These are phyloP conservation scores for Solea senegalensis DNA, from an alignment of 2,113 vertebrate species.

Conservation along the genomic window DNA sequence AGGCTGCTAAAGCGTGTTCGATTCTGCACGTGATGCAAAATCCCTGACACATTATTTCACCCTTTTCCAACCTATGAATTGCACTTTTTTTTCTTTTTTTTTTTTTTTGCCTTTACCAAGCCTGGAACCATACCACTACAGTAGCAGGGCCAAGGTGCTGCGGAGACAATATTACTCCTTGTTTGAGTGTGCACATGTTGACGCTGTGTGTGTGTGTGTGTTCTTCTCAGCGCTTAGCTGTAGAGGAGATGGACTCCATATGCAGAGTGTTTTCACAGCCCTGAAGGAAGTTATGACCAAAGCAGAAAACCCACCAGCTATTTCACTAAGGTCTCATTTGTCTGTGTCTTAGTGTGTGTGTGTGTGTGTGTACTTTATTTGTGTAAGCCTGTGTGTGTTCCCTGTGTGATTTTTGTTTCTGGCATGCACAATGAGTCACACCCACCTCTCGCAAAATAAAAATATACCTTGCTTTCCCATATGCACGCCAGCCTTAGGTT, in stretches of 20 bases:
- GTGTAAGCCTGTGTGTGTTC: conserved; percentile 63
- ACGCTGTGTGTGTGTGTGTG: conserved; percentile 51
- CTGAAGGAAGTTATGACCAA: conserved; percentile 76
- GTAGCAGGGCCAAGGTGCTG: conserved; percentile 29
- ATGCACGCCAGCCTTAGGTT: conserved; percentile 18
- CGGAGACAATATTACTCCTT: conserved; percentile 52
- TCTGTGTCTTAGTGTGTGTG: conserved; percentile 65
- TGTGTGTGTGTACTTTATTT: conserved; percentile 43
- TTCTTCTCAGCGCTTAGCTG: conserved; percentile 63
- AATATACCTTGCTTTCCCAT: conserved; percentile 52
- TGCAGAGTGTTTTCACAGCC: conserved; percentile 78
- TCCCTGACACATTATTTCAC: conserved; percentile 1
- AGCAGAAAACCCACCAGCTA: conserved; percentile 69
- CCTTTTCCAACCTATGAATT: conserved; percentile 2
- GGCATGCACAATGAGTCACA: conserved; percentile 51
- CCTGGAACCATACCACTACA: conserved; percentile 34
- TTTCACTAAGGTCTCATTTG: conserved; percentile 72
- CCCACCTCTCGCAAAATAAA: conserved; percentile 56
- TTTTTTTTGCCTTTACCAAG: not conserved
- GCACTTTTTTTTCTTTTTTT: no score
- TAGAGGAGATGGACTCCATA: conserved; percentile 80
- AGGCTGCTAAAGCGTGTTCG: not conserved
- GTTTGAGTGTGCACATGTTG: conserved; percentile 68
- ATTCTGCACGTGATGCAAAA: conserved; percentile 12
- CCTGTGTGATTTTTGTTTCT: conserved; percentile 39